Evolutionary conservation across 2,888 invertebrate species (phyloP).

Genomic region (Stomorhina lunata): DNA sequence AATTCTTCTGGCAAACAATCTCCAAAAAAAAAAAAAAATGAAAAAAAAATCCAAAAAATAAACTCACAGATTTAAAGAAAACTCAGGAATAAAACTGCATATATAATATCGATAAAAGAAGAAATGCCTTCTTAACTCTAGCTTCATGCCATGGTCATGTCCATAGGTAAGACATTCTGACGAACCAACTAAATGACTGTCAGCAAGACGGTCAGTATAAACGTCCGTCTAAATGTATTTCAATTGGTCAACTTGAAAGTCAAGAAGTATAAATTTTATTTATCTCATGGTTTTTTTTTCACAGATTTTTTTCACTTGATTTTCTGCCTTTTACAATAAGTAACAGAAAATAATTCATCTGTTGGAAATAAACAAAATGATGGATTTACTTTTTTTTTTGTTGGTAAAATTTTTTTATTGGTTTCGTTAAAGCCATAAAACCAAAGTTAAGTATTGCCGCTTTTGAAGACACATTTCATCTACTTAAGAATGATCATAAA

Average conservation of each 20-base stretch:
- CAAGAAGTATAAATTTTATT: constrained; percentile 40
- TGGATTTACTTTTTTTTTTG: constrained; percentile 46
- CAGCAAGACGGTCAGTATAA: not conserved
- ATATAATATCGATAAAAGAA: constrained; percentile 14
- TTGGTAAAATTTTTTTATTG: not conserved
- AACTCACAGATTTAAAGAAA: not conserved
- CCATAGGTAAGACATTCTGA: not conserved
- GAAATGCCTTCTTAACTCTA: not conserved
- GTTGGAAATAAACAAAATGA: constrained; percentile 55
- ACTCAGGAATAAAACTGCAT: constrained; percentile 43
- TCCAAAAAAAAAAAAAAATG: not conserved
- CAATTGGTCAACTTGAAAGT: constrained; percentile 56
- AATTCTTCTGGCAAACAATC: too few species aligned
- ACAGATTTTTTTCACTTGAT: not conserved
- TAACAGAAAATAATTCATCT: constrained; percentile 58
- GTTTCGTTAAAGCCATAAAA: constrained; percentile 33
- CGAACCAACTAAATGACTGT: too few species aligned
- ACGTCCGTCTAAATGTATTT: constrained; percentile 35
- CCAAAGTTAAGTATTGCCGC: constrained; percentile 56
- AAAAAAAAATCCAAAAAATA: not conserved
- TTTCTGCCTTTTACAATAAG: constrained; percentile 36
- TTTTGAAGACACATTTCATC: constrained; percentile 24
- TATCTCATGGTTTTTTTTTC: not conserved
- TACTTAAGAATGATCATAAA: not conserved
- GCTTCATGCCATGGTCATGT: constrained; percentile 42